phyloP scores from a whole-genome alignment of 1,140 invertebrate species.

The Drosophila ercepeae region DNA sequence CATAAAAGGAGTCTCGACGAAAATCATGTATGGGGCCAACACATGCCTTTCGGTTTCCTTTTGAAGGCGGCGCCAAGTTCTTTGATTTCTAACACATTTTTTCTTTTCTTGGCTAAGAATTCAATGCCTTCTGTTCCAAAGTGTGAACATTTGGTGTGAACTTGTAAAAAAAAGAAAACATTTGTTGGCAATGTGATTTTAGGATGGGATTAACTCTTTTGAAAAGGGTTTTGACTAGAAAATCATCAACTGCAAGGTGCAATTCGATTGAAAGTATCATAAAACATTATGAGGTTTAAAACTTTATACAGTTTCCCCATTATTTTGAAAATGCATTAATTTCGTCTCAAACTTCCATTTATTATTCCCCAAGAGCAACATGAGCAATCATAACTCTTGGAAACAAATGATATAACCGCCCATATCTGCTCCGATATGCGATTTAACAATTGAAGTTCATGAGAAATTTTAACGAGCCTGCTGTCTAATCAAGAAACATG shows the following conservation, averaged over 20 bases:
- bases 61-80: slow-evolving; percentile 58
- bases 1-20: slow-evolving; percentile 49
- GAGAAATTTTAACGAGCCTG: slow-evolving; percentile 58
- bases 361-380: slow-evolving; percentile 2
- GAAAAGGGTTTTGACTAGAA: background rate
- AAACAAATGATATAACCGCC: slow-evolving; percentile 14
- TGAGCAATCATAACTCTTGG: slow-evolving; percentile 38
- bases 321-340: slow-evolving; percentile 29
- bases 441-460: slow-evolving; percentile 69
- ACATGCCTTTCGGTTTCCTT: slow-evolving; percentile 18
- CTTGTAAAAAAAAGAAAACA: slow-evolving; percentile 47
- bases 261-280: background rate
- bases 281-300: background rate
- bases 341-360: slow-evolving; percentile 15
- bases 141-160: slow-evolving; percentile 75
- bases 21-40: slow-evolving; percentile 31
- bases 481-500: slow-evolving; percentile 48
- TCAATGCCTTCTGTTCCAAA: slow-evolving; percentile 21
- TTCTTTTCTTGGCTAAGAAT: slow-evolving; percentile 4
- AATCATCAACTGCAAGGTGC: background rate
- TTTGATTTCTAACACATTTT: slow-evolving; percentile 70
- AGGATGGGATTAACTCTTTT: background rate
- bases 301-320: background rate
- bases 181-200: slow-evolving; percentile 30
- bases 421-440: slow-evolving; percentile 53